phyloP scores from a whole-genome alignment of 2,113 vertebrate species.

The Bufo gargarizans region DNA sequence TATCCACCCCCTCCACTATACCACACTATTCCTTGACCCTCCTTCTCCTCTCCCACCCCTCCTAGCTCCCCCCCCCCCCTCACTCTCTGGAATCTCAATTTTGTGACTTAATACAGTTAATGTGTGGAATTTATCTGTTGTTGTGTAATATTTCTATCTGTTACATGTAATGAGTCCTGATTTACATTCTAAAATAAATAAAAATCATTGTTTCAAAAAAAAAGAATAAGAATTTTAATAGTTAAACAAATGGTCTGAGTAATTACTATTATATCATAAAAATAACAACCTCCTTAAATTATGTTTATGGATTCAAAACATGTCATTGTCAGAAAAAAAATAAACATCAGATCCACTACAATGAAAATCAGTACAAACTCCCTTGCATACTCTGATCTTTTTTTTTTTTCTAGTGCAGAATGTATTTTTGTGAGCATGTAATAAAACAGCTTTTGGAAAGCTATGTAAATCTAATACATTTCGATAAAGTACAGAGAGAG shows the following conservation, averaged over 20 bases:
- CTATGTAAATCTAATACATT: slow-evolving; percentile 37
- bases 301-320: background rate
- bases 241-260: background rate
- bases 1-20: too few species aligned
- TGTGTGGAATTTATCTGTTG: too few species aligned
- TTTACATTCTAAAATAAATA: too few species aligned
- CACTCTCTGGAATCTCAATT: too few species aligned
- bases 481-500: slow-evolving; percentile 28
- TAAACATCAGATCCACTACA: background rate
- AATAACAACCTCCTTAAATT: background rate
- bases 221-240: background rate
- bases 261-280: background rate
- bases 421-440: slow-evolving; percentile 15
- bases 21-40: too few species aligned
- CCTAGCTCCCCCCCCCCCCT: too few species aligned
- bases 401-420: slow-evolving; percentile 13
- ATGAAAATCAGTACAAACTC: background rate
- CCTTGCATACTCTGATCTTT: background rate
- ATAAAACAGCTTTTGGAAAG: slow-evolving; percentile 22
- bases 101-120: too few species aligned
- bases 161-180: too few species aligned
- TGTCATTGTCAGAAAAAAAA: background rate
- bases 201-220: background rate
- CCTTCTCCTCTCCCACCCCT: too few species aligned
- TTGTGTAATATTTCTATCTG: too few species aligned